Percentiles rank a stretch among this genome's conserved stretches.
Conservation (phyloP, 2,888 invertebrate species). For the Biston stratarius region DNA sequence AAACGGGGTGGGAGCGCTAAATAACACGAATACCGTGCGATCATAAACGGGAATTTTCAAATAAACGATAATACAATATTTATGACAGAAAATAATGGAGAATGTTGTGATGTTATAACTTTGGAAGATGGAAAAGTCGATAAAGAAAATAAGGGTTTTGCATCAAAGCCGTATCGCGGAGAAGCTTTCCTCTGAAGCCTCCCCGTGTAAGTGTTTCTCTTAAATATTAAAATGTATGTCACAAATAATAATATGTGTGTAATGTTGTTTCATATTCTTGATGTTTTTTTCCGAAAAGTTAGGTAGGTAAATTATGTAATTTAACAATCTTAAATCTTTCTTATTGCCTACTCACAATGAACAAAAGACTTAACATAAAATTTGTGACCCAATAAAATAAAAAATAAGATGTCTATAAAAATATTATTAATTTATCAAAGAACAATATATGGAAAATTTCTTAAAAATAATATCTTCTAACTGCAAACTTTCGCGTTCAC, state of each 20-base stretch:
- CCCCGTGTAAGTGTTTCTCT: slow-evolving; percentile 4
- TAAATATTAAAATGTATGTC: slow-evolving; percentile 11
- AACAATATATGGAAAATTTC: no score
- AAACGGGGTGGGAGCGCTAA: slow-evolving; percentile 53
- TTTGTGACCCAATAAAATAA: no score
- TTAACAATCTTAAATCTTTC: no score
- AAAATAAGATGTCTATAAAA: no score
- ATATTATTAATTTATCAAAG: no score
- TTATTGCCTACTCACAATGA: no score
- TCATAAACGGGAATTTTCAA: slow-evolving; percentile 58
- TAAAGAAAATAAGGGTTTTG: slow-evolving; percentile 21
- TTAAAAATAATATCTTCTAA: no score
- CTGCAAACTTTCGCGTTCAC: no score
- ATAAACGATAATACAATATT: slow-evolving; percentile 58
- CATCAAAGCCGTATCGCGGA: slow-evolving; percentile 22
- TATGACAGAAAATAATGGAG: slow-evolving; percentile 51
- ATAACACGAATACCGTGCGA: slow-evolving; percentile 58
- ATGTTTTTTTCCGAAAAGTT: neutral
- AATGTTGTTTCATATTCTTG: neutral
- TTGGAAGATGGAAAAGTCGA: slow-evolving; percentile 31
- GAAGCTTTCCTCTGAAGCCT: slow-evolving; percentile 15
- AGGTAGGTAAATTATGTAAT: no score
- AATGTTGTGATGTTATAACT: slow-evolving; percentile 39
- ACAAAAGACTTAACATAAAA: no score
- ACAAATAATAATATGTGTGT: neutral